Conservation (phyloP, 2,797 vertebrate species). For the Taenioides sp. region DNA sequence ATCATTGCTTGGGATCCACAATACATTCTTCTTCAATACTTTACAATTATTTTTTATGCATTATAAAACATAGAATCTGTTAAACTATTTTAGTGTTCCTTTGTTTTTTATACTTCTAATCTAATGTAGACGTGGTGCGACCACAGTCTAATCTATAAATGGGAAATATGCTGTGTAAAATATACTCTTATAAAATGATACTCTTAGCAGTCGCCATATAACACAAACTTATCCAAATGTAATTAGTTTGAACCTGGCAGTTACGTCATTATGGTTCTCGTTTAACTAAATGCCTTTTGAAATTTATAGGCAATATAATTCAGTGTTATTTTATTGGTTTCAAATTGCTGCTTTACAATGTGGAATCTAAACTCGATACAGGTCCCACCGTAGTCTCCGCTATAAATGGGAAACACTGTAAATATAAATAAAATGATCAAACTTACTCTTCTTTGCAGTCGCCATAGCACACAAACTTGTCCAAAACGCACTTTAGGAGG, state of each 20-base stretch:
- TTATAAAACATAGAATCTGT: no score
- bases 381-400: not conserved
- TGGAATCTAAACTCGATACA: not conserved
- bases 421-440: not conserved
- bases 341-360: not conserved
- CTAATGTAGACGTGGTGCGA: not conserved
- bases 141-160: not conserved
- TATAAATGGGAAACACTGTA: not conserved
- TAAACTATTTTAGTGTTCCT: not conserved
- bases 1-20: no score
- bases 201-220: slow-evolving; percentile 70
- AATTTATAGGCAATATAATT: not conserved
- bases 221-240: slow-evolving; percentile 41
- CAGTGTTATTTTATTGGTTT: no score
- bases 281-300: not conserved
- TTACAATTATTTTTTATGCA: no score
- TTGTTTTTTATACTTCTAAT: not conserved
- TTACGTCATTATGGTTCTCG: not conserved
- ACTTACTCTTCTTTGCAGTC: slow-evolving; percentile 70
- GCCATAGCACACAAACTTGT: slow-evolving; percentile 58
- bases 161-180: not conserved
- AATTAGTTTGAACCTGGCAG: not conserved
- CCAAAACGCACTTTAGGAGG: slow-evolving; percentile 42
- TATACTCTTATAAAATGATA: slow-evolving; percentile 51
- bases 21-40: no score